Conservation (phyloP, 1,140 invertebrate genomes). For the Penaeus vannamei region DNA sequence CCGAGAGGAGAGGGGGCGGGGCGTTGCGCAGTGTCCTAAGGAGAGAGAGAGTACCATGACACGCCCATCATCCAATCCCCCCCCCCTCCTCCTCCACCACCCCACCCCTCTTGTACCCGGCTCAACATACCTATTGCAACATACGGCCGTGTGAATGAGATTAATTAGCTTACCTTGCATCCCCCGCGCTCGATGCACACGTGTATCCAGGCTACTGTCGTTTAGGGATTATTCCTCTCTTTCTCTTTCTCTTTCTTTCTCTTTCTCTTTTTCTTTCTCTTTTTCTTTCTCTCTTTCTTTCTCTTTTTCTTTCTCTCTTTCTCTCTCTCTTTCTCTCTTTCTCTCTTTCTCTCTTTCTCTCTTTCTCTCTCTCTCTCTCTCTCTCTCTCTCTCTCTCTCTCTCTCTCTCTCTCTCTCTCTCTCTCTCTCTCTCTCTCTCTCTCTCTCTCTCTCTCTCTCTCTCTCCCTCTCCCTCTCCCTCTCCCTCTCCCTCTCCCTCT, state of each 20-base stretch:
- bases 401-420: too few relatives aligned
- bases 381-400: too few relatives aligned
- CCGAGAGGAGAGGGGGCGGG: neutral
- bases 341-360: slow-evolving; percentile 10
- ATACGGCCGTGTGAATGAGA: neutral
- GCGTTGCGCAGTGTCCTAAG: neutral
- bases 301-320: slow-evolving; percentile 32
- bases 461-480: neutral
- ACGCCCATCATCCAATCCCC: too few relatives aligned
- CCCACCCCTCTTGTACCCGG: neutral
- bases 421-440: too few relatives aligned
- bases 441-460: neutral
- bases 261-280: neutral
- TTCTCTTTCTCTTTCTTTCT: slow-evolving; percentile 31
- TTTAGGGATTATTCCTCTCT: neutral
- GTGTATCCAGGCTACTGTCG: too few relatives aligned
- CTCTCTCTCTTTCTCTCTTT: slow-evolving; percentile 18
- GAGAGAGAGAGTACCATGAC: too few relatives aligned
- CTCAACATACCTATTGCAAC: neutral
- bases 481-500: neutral
- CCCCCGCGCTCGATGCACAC: too few relatives aligned
- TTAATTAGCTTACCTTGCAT: too few relatives aligned
- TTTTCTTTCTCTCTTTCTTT: slow-evolving; percentile 21
- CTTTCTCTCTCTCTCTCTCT: slow-evolving; percentile 22
- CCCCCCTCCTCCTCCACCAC: too few relatives aligned